Conservation (phyloP, 2,113 vertebrate species). For the Centropristis striata region DNA sequence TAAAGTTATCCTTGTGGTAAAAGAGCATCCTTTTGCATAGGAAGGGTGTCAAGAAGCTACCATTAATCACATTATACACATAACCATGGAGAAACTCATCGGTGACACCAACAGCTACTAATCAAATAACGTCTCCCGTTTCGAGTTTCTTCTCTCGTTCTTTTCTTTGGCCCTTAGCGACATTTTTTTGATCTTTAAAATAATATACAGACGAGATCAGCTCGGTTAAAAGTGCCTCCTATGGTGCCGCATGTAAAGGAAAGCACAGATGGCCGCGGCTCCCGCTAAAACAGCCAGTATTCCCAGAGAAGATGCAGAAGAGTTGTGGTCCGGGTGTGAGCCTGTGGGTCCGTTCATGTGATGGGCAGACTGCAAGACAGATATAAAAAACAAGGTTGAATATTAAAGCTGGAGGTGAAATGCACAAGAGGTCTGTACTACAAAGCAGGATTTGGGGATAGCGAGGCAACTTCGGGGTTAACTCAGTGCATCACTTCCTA, state of each 20-base stretch:
- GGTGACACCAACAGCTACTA: constrained; percentile 36
- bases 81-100: constrained; percentile 38
- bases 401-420: background rate
- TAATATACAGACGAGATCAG: constrained; percentile 3
- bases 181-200: constrained; percentile 54
- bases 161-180: constrained; percentile 74
- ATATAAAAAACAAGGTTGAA: background rate
- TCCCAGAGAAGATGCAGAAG: constrained; percentile 34
- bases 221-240: constrained; percentile 64
- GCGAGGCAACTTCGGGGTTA: too few relatives aligned
- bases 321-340: constrained; percentile 48
- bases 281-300: constrained; percentile 49
- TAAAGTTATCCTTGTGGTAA: constrained; percentile 29
- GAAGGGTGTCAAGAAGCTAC: constrained; percentile 54
- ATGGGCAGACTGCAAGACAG: constrained; percentile 59
- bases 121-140: constrained; percentile 46
- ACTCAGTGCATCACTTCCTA: too few relatives aligned
- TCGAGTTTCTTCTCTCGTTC: constrained; percentile 44
- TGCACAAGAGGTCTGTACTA: background rate
- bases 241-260: constrained; percentile 62
- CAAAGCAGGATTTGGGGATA: too few relatives aligned
- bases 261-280: constrained; percentile 10
- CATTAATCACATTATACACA: constrained; percentile 54
- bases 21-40: constrained; percentile 33
- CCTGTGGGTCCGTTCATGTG: constrained; percentile 69